phyloP scores from a whole-genome alignment of 1,140 invertebrate species.

The Formica exsecta region DNA sequence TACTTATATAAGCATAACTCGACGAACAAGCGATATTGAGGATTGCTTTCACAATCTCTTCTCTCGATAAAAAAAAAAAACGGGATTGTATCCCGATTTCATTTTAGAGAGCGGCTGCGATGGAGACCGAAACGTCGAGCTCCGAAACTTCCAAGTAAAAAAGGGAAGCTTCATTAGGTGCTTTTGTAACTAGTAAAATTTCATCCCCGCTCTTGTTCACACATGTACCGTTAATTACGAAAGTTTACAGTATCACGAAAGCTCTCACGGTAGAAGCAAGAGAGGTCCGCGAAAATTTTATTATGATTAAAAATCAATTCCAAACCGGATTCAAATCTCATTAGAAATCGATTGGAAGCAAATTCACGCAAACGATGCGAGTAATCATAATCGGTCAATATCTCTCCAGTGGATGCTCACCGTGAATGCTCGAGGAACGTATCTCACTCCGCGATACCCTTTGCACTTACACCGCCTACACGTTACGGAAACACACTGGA shows the following conservation, averaged over 20 bases:
- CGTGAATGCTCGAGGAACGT: constrained; percentile 7
- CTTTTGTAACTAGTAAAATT: constrained; percentile 15
- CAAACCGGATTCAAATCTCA: background rate
- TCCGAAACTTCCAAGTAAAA: background rate
- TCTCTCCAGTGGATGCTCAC: constrained; percentile 24
- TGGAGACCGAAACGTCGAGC: constrained; percentile 14
- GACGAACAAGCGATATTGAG: background rate
- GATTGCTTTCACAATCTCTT: background rate
- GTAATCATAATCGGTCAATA: constrained; percentile 19
- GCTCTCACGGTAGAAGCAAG: background rate
- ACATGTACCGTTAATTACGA: constrained; percentile 16
- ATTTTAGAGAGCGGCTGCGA: background rate
- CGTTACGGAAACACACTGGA: constrained; percentile 11
- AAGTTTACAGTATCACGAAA: background rate
- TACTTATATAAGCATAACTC: background rate
- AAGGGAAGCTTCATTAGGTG: background rate
- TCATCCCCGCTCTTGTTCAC: background rate
- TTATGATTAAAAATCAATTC: constrained; percentile 1
- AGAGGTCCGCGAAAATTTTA: background rate
- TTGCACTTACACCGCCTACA: constrained; percentile 19
- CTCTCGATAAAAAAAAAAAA: background rate
- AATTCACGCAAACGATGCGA: constrained; percentile 24
- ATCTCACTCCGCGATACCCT: background rate
- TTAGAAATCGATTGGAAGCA: background rate
- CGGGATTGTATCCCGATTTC: background rate